These are phyloP conservation scores for Tiliacea aurago DNA, from an alignment of 2,888 invertebrate species.

Conservation along the genomic window DNA sequence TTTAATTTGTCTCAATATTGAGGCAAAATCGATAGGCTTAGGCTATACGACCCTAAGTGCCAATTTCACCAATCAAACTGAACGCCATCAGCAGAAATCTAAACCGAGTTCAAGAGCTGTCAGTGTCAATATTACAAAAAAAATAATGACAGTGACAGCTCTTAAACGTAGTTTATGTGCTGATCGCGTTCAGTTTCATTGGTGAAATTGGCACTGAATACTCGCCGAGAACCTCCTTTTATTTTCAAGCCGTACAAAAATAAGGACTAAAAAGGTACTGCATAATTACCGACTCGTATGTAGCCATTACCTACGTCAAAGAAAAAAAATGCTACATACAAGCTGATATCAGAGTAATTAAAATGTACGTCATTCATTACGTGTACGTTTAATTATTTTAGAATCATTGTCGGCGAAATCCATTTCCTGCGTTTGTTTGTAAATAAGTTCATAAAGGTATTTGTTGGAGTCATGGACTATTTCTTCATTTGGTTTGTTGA, in stretches of 20 bases:
- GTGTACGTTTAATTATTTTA: constrained; percentile 42
- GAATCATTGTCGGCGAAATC: constrained; percentile 55
- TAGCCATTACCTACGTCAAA: background rate
- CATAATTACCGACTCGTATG: background rate
- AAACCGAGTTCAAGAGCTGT: too few species aligned
- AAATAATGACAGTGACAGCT: too few species aligned
- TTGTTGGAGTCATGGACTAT: constrained; percentile 36
- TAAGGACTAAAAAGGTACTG: background rate
- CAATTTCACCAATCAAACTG: too few species aligned
- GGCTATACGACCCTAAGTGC: too few species aligned
- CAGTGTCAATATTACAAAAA: too few species aligned
- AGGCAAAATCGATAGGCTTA: background rate
- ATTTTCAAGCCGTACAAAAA: background rate
- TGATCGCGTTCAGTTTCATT: too few species aligned
- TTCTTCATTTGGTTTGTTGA: constrained; percentile 37
- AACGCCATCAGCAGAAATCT: too few species aligned
- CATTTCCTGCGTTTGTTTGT: constrained; percentile 66
- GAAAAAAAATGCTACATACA: constrained; percentile 6
- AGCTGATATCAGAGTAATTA: constrained; percentile 22
- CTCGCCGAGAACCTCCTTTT: background rate
- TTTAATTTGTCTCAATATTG: background rate
- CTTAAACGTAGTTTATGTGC: too few species aligned
- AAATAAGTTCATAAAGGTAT: constrained; percentile 54
- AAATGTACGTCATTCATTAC: constrained; percentile 45
- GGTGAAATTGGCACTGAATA: too few species aligned